phyloP scores from a whole-genome alignment of 2,797 vertebrate genomes.

The Lepidocolaptes lacrymiger region DNA sequence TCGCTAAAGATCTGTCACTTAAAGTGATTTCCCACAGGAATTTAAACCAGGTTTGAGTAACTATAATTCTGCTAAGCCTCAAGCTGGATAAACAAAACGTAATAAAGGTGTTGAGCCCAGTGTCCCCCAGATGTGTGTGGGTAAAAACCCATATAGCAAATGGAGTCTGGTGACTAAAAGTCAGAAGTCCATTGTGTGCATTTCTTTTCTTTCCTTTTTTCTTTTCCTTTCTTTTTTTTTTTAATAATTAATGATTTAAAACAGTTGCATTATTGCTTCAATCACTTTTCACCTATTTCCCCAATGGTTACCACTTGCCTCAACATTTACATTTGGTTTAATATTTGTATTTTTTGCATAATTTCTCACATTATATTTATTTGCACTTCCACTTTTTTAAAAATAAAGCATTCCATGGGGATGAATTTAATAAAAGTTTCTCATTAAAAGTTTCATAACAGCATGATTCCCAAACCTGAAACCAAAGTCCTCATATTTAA shows the following conservation, averaged over 20 bases:
- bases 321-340: slow-evolving; percentile 23
- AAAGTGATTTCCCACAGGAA: background rate
- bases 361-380: slow-evolving; percentile 68
- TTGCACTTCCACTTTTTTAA: slow-evolving; percentile 32
- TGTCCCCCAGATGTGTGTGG: background rate
- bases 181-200: background rate
- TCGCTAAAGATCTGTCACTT: background rate
- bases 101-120: background rate
- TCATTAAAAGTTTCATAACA: slow-evolving; percentile 58
- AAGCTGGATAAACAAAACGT: background rate
- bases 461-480: slow-evolving; percentile 38
- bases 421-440: slow-evolving; percentile 58
- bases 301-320: slow-evolving; percentile 24
- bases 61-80: background rate
- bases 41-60: slow-evolving; percentile 1
- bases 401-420: slow-evolving; percentile 45
- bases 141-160: background rate
- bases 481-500: slow-evolving; percentile 50
- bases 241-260: slow-evolving; percentile 36
- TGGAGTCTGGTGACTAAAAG: background rate
- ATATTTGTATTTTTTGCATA: slow-evolving; percentile 49
- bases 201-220: background rate
- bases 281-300: slow-evolving; percentile 60
- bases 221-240: background rate
- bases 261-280: slow-evolving; percentile 8